Conservation (phyloP, 1,140 invertebrate species). For the Trichonephila clavipes region DNA sequence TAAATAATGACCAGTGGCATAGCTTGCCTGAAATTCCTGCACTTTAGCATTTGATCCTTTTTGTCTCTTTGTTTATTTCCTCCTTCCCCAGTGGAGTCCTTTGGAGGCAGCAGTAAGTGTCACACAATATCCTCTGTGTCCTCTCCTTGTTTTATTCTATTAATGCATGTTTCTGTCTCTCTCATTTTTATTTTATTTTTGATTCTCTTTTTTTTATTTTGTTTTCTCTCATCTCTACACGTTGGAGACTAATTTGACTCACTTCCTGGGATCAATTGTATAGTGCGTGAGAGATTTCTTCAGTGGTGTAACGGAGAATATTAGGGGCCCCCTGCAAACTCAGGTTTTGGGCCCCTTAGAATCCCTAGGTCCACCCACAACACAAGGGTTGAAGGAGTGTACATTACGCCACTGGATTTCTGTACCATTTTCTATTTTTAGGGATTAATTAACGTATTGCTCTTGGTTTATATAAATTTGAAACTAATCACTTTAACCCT, state of each 20-base stretch:
- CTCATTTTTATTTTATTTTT: neutral
- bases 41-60: constrained; percentile 76
- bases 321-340: no score
- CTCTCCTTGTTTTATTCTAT: constrained; percentile 30
- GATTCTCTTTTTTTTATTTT: neutral
- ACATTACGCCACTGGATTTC: no score
- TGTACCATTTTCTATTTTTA: no score
- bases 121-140: constrained; percentile 72
- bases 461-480: no score
- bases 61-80: constrained; percentile 68
- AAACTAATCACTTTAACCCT: no score
- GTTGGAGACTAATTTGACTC: neutral
- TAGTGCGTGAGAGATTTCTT: no score
- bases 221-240: neutral
- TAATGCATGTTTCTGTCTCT: constrained; percentile 24
- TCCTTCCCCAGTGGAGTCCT: constrained; percentile 75
- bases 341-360: no score
- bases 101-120: constrained; percentile 77
- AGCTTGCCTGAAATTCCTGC: constrained; percentile 76
- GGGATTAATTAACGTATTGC: no score
- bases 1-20: constrained; percentile 23
- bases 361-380: no score
- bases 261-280: neutral
- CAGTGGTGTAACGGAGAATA: no score
- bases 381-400: no score